These are phyloP conservation scores for Glomeris maerens DNA, from an alignment of 1,140 invertebrate species.

Conservation along the genomic window DNA sequence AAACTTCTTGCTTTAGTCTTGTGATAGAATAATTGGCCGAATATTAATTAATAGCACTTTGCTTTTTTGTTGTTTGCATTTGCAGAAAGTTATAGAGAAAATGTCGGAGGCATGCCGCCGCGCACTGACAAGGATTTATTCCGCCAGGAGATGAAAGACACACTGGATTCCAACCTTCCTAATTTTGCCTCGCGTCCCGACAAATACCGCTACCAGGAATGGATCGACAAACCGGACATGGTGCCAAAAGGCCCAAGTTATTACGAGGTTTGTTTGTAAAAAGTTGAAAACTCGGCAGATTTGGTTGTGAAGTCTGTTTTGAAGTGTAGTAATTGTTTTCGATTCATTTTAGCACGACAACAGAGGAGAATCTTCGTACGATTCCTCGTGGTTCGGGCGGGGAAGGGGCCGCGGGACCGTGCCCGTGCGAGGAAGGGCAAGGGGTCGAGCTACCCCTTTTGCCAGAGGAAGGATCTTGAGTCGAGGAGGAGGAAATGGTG, in stretches of 20 bases:
- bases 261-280: conserved; percentile 11
- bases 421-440: background rate
- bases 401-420: background rate
- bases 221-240: conserved; percentile 12
- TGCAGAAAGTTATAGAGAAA: too few relatives aligned
- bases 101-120: too few relatives aligned
- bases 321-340: background rate
- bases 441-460: too few relatives aligned
- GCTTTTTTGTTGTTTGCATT: too few relatives aligned
- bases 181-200: conserved; percentile 12
- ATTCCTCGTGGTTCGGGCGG: background rate
- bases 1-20: too few relatives aligned
- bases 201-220: conserved; percentile 7
- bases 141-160: background rate
- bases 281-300: background rate
- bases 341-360: conserved; percentile 6
- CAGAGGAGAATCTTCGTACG: background rate
- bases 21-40: too few relatives aligned
- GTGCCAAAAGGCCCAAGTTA: conserved; percentile 13
- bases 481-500: background rate
- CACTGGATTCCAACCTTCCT: conserved; percentile 4
- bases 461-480: background rate
- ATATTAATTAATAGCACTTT: too few relatives aligned
- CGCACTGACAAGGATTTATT: background rate
- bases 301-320: background rate